Evolutionary conservation across 2,797 vertebrate species (phyloP), one percentile per base, ranked within the genome.

Genomic region (Pampus argenteus): DNA sequence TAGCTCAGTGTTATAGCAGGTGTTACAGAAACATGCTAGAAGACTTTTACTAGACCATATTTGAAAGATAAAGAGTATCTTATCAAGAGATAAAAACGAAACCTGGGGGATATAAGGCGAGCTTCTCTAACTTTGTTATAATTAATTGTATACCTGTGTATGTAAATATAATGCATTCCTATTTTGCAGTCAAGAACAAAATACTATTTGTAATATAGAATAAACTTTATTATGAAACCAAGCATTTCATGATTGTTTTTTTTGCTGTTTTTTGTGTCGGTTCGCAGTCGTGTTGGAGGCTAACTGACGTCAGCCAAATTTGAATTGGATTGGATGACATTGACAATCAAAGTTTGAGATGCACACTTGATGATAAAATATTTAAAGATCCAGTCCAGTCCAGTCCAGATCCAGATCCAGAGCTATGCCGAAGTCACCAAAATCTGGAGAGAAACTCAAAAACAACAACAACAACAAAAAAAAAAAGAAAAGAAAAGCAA

Each of bases 81-180:
- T 97, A 95, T 96, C 88, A 93, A 96, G 85, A 93, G 93, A 95
- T 94, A 92, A 94, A 95, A 93, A 94, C 87, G 89, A 95, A 96
- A 97, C 95, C 94, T 94, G 95, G 96, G 96, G 95, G 96, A 96
- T 96, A 95, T 96, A 97, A 97, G 96, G 96, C 94, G 95, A 98
- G 97, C 98, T 98, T 99, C 97, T 98, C 96, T 97, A 98, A 97
- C 97, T 99, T 99, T 99, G 97, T 99, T 98, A 99, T 97, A 99
- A 98, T 98, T 98, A 98, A 98, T 99, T 99, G 97, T 99, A 99
- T 99, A 99, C 97, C 97, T 98, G 98, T 99, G 97, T 99, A 99
- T 99, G 98, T 99, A 99, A 99, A 99, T 99, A 99, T 97, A 97
- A 99, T 98, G 97, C 97, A 98, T 98, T 99, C 98, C 97, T 99